These are phyloP conservation scores for Pangasianodon gigas DNA, from an alignment of 2,113 vertebrate genomes.

Conservation along the genomic window DNA sequence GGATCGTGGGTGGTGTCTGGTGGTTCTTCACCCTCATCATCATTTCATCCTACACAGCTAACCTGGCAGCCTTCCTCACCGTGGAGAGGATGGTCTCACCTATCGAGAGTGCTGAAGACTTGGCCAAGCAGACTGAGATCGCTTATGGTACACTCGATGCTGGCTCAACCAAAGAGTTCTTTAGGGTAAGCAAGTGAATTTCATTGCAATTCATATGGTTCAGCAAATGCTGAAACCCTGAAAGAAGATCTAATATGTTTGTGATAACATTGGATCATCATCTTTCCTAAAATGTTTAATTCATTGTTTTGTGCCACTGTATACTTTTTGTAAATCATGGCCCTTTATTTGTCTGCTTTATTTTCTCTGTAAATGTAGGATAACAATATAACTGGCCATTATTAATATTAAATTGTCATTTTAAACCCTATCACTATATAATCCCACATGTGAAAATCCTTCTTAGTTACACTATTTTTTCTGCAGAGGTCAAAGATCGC, in stretches of 20 bases:
- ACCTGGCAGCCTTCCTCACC: constrained; percentile 96
- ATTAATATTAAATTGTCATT: neutral
- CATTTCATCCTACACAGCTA: constrained; percentile 98
- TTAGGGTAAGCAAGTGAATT: constrained; percentile 80
- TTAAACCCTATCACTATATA: neutral
- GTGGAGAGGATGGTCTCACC: constrained; percentile 99
- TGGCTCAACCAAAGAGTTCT: constrained; percentile 98
- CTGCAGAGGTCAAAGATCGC: constrained; percentile 92
- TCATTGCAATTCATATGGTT: neutral
- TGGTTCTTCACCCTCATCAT: constrained; percentile 99
- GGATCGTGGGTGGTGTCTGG: constrained; percentile 97
- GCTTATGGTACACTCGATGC: constrained; percentile 95
- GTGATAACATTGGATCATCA: neutral
- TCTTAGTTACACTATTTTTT: neutral
- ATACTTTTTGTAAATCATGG: neutral
- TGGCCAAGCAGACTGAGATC: constrained; percentile 98
- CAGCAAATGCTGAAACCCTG: neutral
- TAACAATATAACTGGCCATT: neutral
- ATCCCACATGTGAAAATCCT: neutral
- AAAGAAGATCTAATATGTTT: neutral
- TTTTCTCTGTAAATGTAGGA: neutral
- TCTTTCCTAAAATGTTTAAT: neutral
- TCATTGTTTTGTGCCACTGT: neutral
- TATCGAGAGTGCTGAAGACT: constrained; percentile 96
- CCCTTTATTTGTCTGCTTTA: neutral